phyloP scores from a whole-genome alignment of 2,888 invertebrate genomes.

The Caenorhabditis sp. region DNA sequence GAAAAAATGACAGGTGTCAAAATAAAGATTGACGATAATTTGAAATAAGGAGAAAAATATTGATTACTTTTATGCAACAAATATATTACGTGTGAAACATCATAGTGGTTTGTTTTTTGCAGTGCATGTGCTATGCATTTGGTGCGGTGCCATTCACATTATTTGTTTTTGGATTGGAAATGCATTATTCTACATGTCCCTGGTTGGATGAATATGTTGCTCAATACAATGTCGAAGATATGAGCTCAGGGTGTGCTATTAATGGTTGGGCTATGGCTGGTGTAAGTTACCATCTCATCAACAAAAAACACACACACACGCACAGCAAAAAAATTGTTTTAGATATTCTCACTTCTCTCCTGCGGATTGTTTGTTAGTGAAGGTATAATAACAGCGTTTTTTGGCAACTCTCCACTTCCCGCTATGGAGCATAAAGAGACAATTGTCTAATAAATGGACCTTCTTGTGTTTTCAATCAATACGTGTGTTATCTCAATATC shows the following conservation, averaged over 20 bases:
- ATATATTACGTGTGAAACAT: no score
- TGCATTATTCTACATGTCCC: constrained; percentile 69
- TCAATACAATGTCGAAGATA: constrained; percentile 40
- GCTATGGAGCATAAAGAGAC: constrained; percentile 45
- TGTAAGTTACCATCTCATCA: constrained; percentile 36
- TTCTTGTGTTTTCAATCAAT: background rate
- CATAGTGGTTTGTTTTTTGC: no score
- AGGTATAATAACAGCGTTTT: constrained; percentile 66
- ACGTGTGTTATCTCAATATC: background rate
- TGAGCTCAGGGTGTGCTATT: constrained; percentile 65
- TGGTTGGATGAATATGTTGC: constrained; percentile 65
- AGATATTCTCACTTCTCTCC: constrained; percentile 67
- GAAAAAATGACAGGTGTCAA: no score
- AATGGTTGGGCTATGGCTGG: constrained; percentile 69
- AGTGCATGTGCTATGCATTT: constrained; percentile 66
- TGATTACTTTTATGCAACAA: no score
- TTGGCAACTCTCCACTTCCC: constrained; percentile 41
- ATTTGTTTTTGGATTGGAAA: constrained; percentile 67
- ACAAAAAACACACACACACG: background rate
- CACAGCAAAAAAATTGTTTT: background rate
- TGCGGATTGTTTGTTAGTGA: constrained; percentile 67
- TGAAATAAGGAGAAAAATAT: no score
- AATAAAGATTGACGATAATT: no score
- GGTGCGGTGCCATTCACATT: constrained; percentile 65
- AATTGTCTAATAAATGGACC: constrained; percentile 12